A percentile compares a stretch with the other conserved stretches of the same genome.
Evolutionary conservation across 2,888 invertebrate genomes (phyloP).

Genomic region (Euplexia lucipara): DNA sequence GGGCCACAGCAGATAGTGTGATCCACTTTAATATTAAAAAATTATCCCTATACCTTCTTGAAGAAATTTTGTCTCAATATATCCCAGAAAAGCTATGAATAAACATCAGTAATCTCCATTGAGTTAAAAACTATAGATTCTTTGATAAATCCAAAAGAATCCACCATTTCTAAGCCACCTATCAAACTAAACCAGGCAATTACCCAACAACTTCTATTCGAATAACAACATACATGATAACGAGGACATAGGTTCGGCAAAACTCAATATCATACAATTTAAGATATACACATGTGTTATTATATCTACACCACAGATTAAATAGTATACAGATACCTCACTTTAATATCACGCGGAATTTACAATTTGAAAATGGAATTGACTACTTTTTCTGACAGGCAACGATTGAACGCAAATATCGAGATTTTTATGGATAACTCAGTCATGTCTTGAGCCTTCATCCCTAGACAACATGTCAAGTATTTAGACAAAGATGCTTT

Average conservation of each 20-base stretch:
- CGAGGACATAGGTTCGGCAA: conserved; percentile 42
- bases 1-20: too few relatives aligned
- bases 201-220: conserved; percentile 11
- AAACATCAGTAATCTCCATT: background rate
- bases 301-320: conserved; percentile 44
- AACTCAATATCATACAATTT: conserved; percentile 35
- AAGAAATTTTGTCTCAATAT: too few relatives aligned
- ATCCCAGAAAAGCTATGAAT: too few relatives aligned
- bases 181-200: conserved; percentile 31
- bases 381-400: background rate
- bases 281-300: conserved; percentile 45
- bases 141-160: background rate
- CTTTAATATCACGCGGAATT: background rate
- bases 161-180: conserved; percentile 17
- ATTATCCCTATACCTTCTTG: too few relatives aligned
- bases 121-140: background rate
- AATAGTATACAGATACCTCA: conserved; percentile 32
- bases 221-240: conserved; percentile 19
- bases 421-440: background rate
- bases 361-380: background rate
- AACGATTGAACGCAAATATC: background rate
- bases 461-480: too few relatives aligned
- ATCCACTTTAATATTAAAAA: too few relatives aligned
- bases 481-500: too few relatives aligned
- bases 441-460: background rate